Conservation (phyloP, 2,797 vertebrate genomes). For the Garrulus glandarius region DNA sequence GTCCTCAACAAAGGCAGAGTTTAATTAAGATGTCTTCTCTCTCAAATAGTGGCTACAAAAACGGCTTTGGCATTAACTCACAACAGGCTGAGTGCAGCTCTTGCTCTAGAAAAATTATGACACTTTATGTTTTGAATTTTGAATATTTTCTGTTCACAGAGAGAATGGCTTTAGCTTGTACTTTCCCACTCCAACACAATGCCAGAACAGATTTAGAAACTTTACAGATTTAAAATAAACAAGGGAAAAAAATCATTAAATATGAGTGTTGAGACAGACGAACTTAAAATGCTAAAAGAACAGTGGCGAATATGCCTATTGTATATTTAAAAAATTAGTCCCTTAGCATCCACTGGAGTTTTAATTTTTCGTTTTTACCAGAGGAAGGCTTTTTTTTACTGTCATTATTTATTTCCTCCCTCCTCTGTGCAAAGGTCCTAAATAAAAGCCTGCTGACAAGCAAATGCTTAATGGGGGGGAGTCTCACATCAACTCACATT, state of each 20-base stretch:
- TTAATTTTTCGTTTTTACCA: background rate
- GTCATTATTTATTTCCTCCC: background rate
- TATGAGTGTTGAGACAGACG: background rate
- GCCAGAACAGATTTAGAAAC: background rate
- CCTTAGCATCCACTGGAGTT: background rate
- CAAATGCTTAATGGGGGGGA: background rate
- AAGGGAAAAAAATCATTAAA: background rate
- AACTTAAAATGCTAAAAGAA: background rate
- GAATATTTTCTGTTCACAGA: background rate
- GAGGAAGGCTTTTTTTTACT: background rate
- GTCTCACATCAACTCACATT: background rate
- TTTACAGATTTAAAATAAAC: background rate
- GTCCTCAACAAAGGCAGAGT: background rate
- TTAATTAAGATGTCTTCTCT: constrained; percentile 28
- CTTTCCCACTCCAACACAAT: background rate
- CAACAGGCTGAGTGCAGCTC: background rate
- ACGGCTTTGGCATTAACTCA: background rate
- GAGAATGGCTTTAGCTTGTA: background rate
- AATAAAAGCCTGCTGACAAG: background rate
- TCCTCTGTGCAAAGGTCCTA: background rate
- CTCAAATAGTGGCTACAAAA: background rate
- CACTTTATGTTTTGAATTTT: background rate
- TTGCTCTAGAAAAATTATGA: background rate
- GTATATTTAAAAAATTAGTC: background rate
- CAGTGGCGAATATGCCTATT: background rate